phyloP scores from a whole-genome alignment of 2,797 vertebrate species.

The Sternarchorhynchus goeldii region DNA sequence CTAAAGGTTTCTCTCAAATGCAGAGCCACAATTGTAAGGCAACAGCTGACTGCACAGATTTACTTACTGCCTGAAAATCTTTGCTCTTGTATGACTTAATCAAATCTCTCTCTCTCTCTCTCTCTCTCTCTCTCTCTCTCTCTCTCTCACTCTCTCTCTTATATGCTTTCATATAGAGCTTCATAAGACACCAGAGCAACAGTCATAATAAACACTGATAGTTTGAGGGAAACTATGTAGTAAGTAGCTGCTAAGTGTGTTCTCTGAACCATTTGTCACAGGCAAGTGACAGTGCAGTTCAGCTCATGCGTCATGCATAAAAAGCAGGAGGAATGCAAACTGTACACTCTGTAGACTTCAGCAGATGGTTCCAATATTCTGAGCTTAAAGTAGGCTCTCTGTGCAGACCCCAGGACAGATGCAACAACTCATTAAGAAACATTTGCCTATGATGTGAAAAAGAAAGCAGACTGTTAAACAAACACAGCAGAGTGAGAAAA shows the following conservation, averaged over 20 bases:
- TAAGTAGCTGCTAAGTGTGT: not conserved
- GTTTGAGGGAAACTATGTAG: not conserved
- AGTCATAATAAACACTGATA: not conserved
- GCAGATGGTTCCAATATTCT: slow-evolving; percentile 37
- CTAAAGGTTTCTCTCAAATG: not conserved
- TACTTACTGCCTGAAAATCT: too few species aligned
- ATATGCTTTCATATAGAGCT: not conserved
- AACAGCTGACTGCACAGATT: too few species aligned
- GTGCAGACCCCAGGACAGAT: not conserved
- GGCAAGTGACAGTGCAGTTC: not conserved
- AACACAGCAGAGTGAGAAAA: slow-evolving; percentile 38
- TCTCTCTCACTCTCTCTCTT: not conserved
- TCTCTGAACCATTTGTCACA: not conserved
- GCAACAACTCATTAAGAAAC: slow-evolving; percentile 45
- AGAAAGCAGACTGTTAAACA: slow-evolving; percentile 49
- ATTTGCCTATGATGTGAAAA: slow-evolving; percentile 50
- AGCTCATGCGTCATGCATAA: not conserved
- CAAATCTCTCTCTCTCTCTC: not conserved
- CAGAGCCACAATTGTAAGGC: too few species aligned
- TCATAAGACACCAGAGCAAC: not conserved
- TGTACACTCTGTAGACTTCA: slow-evolving; percentile 16
- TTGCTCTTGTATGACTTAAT: too few species aligned
- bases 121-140: not conserved
- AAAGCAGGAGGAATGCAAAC: slow-evolving; percentile 25
- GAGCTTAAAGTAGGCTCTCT: slow-evolving; percentile 32